Conservation (phyloP, 2,888 invertebrate genomes). For the Aromia moschata region DNA sequence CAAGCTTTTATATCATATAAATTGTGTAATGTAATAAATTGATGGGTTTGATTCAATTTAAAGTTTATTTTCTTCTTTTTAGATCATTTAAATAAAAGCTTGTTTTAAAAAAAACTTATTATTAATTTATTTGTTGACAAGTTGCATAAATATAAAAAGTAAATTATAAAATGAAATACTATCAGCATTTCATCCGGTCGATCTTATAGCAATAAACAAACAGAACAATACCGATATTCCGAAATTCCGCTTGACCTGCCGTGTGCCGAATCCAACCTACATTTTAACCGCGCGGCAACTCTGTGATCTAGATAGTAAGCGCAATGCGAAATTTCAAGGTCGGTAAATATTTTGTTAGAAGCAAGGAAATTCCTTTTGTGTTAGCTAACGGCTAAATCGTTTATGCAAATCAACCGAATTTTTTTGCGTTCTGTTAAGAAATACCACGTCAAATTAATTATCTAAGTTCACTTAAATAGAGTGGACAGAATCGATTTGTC, state of each 20-base stretch:
- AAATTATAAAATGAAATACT: no score
- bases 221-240: background rate
- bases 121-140: no score
- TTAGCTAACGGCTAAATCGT: background rate
- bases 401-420: slow-evolving; percentile 5
- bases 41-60: no score
- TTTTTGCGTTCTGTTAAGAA: slow-evolving; percentile 4
- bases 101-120: no score
- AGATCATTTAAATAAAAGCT: no score
- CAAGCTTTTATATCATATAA: no score
- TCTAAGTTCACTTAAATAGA: slow-evolving; percentile 2
- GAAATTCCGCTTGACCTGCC: background rate
- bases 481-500: background rate
- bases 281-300: background rate
- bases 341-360: slow-evolving; percentile 6
- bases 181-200: background rate
- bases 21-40: no score
- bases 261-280: background rate
- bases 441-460: slow-evolving; percentile 11
- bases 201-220: background rate
- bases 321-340: slow-evolving; percentile 5
- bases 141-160: no score
- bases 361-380: slow-evolving; percentile 7
- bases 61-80: no score
- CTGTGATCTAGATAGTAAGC: background rate